These are phyloP conservation scores for Sepioteuthis lessoniana DNA, from an alignment of 2,888 invertebrate genomes.

Conservation along the genomic window DNA sequence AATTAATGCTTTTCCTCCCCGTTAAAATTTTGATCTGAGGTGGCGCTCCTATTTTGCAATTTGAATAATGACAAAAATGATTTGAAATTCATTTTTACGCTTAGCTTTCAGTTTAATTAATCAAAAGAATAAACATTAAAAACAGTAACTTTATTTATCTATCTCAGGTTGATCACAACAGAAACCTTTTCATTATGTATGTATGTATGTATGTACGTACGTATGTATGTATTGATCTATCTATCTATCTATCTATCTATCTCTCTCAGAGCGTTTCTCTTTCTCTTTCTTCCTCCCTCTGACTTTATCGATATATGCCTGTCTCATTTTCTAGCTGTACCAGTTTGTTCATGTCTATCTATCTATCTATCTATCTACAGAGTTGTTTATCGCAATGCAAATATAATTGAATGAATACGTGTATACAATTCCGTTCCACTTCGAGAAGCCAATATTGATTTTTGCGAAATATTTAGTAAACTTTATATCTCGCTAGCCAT, in stretches of 20 bases:
- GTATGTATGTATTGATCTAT: not conserved
- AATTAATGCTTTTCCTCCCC: not conserved
- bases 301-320: too few species aligned
- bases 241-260: not conserved
- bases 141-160: not conserved
- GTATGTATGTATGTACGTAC: not conserved
- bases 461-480: too few species aligned
- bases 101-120: not conserved
- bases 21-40: not conserved
- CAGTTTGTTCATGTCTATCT: too few species aligned
- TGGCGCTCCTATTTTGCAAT: not conserved
- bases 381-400: too few species aligned
- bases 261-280: too few species aligned
- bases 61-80: not conserved
- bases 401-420: too few species aligned
- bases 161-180: not conserved
- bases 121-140: not conserved
- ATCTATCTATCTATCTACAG: too few species aligned
- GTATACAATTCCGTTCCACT: too few species aligned
- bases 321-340: too few species aligned
- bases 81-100: not conserved
- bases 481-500: too few species aligned
- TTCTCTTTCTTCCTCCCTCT: too few species aligned
- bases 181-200: not conserved
- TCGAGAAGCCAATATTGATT: too few species aligned